Conservation (phyloP, 2,888 invertebrate species). For the Aromia moschata region DNA sequence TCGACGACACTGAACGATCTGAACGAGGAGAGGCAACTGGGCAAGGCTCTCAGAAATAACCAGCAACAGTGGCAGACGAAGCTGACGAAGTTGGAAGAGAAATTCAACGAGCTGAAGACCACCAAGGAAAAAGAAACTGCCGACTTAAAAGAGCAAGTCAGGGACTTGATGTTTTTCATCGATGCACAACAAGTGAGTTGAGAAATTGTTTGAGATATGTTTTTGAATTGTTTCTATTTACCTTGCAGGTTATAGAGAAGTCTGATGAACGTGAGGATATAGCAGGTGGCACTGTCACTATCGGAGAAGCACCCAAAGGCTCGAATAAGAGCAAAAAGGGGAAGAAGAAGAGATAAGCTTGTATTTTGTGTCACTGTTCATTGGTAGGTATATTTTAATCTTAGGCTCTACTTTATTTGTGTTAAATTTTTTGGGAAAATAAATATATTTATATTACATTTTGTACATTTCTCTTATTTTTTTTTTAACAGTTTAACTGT, state of each 20-base stretch:
- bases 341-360: constrained; percentile 41
- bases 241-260: constrained; percentile 62
- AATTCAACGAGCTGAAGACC: constrained; percentile 60
- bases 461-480: too few relatives aligned
- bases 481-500: too few relatives aligned
- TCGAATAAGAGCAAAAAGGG: constrained; percentile 45
- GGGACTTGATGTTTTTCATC: constrained; percentile 97
- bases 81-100: constrained; percentile 67
- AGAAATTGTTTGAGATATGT: too few relatives aligned
- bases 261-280: constrained; percentile 69
- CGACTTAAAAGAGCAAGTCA: constrained; percentile 90
- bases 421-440: constrained; percentile 5
- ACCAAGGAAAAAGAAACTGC: constrained; percentile 73
- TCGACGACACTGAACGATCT: constrained; percentile 75
- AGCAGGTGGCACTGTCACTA: constrained; percentile 70
- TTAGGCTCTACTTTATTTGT: constrained; percentile 4
- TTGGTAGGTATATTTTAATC: constrained; percentile 3
- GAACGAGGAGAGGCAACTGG: constrained; percentile 86
- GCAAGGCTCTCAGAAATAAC: constrained; percentile 78
- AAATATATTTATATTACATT: constrained; percentile 8
- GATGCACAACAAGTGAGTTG: constrained; percentile 77
- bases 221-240: background rate
- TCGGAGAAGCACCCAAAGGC: constrained; percentile 61
- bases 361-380: background rate
- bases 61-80: constrained; percentile 78